Evolutionary conservation across 2,113 vertebrate genomes (phyloP).

Genomic region (Nettapus auritus): DNA sequence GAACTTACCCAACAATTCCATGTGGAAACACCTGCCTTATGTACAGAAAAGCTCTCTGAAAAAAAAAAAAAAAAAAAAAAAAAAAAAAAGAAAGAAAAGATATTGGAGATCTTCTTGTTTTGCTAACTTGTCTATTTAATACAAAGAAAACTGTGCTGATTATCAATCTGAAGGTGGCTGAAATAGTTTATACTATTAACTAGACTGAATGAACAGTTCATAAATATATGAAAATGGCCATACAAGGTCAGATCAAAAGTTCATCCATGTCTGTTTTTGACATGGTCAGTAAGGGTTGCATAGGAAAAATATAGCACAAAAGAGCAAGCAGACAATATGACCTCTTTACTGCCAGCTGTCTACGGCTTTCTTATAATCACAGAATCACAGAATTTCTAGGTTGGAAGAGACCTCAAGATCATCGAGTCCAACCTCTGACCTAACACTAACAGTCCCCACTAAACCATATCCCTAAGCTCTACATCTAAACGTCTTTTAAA

Average conservation of each 20-base stretch:
- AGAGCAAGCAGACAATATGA: neutral
- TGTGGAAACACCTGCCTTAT: neutral
- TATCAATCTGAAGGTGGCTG: neutral
- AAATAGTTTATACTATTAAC: neutral
- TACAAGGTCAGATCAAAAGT: neutral
- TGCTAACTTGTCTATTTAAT: neutral
- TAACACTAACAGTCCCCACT: too few species aligned
- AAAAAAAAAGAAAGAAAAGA: too few species aligned
- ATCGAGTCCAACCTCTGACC: too few species aligned
- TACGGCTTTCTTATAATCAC: neutral
- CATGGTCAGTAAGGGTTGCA: neutral
- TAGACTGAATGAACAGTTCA: neutral
- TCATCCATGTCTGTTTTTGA: neutral
- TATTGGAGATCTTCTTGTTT: neutral
- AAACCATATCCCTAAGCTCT: too few species aligned
- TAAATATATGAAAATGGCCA: neutral
- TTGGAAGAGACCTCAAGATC: too few species aligned
- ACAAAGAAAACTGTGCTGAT: neutral
- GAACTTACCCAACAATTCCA: neutral
- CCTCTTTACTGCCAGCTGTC: neutral
- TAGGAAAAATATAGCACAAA: neutral
- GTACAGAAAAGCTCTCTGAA: neutral
- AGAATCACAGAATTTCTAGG: too few species aligned
- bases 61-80: neutral
- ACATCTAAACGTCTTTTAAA: too few species aligned